phyloP scores from a whole-genome alignment of 2,797 vertebrate species.

The Liparis tanakae region DNA sequence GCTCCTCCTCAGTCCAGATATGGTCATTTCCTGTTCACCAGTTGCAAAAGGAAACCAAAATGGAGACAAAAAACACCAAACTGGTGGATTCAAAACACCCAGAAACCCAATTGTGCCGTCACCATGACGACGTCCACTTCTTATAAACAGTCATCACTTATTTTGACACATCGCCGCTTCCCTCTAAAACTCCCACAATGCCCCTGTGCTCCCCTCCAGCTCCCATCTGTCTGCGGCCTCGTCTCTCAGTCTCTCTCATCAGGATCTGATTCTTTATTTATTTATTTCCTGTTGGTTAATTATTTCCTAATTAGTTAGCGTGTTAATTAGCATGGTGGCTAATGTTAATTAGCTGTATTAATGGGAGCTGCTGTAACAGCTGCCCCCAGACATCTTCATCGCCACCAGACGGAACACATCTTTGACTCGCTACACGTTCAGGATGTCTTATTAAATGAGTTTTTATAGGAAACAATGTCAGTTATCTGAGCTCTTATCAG shows the following conservation, averaged over 20 bases:
- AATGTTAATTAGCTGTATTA: constrained; percentile 99
- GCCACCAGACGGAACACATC: background rate
- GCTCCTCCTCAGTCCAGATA: no score
- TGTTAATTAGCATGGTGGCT: constrained; percentile 99
- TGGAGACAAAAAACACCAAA: no score
- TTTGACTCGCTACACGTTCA: no score
- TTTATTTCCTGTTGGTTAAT: constrained; percentile 89
- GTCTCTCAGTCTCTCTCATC: constrained; percentile 43
- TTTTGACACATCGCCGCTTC: background rate
- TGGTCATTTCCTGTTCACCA: no score
- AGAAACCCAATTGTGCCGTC: no score
- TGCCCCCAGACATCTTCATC: constrained; percentile 84
- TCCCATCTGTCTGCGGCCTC: constrained; percentile 7
- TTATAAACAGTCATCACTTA: no score
- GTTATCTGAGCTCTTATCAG: no score
- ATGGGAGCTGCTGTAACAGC: constrained; percentile 97
- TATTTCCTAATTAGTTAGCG: constrained; percentile 98
- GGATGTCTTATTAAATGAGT: no score
- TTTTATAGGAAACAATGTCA: no score
- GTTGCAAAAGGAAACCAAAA: no score
- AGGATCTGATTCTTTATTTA: constrained; percentile 59
- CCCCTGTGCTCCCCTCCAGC: background rate
- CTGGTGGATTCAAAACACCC: no score
- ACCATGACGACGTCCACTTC: no score
- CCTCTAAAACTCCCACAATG: constrained; percentile 9